These are phyloP conservation scores for Lasioglossum vierecki DNA, from an alignment of 2,888 invertebrate genomes.

Conservation along the genomic window DNA sequence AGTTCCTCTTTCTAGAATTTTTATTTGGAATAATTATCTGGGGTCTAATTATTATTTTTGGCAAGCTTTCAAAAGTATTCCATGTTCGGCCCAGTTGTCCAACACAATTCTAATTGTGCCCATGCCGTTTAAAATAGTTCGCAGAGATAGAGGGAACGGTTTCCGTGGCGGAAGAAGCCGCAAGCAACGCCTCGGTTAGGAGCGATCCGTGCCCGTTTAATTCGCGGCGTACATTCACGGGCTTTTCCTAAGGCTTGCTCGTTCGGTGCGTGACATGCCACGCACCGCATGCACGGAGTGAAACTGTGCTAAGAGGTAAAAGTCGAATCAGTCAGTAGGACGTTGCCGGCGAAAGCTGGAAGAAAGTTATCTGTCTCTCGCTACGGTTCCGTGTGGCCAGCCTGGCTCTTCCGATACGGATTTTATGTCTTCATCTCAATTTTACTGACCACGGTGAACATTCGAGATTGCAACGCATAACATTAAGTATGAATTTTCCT, in stretches of 20 bases:
- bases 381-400: conserved; percentile 55
- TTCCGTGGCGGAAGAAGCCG: neutral
- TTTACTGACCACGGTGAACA: conserved; percentile 7
- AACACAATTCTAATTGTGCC: neutral
- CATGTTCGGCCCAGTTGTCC: neutral
- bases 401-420: conserved; percentile 21
- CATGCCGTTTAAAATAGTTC: neutral
- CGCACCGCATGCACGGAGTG: conserved; percentile 67
- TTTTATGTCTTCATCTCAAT: conserved; percentile 17
- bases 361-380: conserved; percentile 77
- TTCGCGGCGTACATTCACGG: neutral
- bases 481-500: neutral
- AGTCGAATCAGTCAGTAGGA: conserved; percentile 82
- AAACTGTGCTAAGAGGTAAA: conserved; percentile 83
- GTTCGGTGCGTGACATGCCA: neutral
- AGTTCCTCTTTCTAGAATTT: neutral
- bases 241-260: conserved; percentile 28
- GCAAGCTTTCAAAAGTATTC: neutral
- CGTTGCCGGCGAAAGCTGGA: conserved; percentile 81
- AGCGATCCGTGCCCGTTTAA: neutral
- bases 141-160: neutral
- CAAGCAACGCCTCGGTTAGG: neutral
- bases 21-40: no score
- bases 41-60: no score
- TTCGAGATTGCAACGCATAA: neutral